A percentile compares a stretch with the other conserved stretches of the same genome.
Conservation (phyloP, 2,797 vertebrate species). For the Molossus molossus region DNA sequence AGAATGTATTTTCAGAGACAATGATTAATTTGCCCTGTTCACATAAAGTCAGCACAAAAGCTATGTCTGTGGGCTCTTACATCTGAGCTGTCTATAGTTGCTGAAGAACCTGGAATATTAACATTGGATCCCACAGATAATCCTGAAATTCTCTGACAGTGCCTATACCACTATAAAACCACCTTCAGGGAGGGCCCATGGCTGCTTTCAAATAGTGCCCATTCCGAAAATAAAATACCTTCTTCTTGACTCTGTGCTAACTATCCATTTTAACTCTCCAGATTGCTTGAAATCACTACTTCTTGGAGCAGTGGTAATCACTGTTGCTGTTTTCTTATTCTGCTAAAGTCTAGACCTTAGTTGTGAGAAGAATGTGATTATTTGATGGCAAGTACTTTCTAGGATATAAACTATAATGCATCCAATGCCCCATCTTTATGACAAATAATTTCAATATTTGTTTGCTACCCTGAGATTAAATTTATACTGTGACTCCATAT, state of each 20-base stretch:
- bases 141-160: not conserved
- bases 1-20: not conserved
- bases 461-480: not conserved
- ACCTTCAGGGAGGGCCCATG: not conserved
- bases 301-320: not conserved
- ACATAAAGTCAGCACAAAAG: not conserved
- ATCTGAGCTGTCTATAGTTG: not conserved
- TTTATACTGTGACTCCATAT: not conserved
- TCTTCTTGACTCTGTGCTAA: not conserved
- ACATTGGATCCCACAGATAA: not conserved
- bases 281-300: not conserved
- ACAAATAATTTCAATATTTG: not conserved
- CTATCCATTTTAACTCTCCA: not conserved
- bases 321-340: not conserved
- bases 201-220: not conserved
- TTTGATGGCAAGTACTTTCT: not conserved
- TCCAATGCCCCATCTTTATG: not conserved
- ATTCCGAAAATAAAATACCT: not conserved
- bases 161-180: not conserved
- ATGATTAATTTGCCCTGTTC: conserved; percentile 29
- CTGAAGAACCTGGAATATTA: not conserved
- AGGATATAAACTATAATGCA: not conserved
- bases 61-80: not conserved
- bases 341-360: not conserved
- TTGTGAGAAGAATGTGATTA: not conserved